phyloP scores from a whole-genome alignment of 2,888 invertebrate genomes.

The Troides oblongomaculatus region DNA sequence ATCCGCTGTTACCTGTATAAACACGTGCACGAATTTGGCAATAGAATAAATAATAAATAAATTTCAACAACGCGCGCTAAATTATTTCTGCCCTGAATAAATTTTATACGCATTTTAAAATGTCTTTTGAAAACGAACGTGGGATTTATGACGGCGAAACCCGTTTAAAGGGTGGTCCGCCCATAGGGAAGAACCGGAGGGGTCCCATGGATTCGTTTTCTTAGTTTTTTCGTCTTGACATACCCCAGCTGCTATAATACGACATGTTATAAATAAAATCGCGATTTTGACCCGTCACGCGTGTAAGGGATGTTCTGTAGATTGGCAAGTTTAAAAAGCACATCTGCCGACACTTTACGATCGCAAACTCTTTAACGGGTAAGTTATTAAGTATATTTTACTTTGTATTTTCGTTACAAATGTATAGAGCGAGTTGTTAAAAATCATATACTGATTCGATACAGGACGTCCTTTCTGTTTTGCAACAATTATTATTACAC shows the following conservation, averaged over 20 bases:
- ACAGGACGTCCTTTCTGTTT: constrained; percentile 78
- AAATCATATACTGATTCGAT: constrained; percentile 58
- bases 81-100: constrained; percentile 77
- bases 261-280: constrained; percentile 78
- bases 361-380: not conserved
- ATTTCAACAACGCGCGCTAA: constrained; percentile 55
- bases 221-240: constrained; percentile 74
- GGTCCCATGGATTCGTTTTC: constrained; percentile 65
- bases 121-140: constrained; percentile 75
- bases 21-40: constrained; percentile 65
- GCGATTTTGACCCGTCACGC: constrained; percentile 78
- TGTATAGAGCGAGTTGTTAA: constrained; percentile 45
- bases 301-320: constrained; percentile 65
- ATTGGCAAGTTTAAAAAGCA: constrained; percentile 44
- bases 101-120: constrained; percentile 80
- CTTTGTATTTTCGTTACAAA: constrained; percentile 32
- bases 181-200: constrained; percentile 53
- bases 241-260: constrained; percentile 75
- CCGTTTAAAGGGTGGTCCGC: constrained; percentile 75
- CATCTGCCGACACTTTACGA: constrained; percentile 29
- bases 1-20: constrained; percentile 31
- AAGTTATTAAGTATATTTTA: constrained; percentile 40
- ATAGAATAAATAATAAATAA: constrained; percentile 60
- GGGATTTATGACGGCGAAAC: constrained; percentile 75
- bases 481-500: constrained; percentile 74